These are phyloP conservation scores for Fratercula arctica DNA, from an alignment of 2,797 vertebrate species.

Conservation along the genomic window DNA sequence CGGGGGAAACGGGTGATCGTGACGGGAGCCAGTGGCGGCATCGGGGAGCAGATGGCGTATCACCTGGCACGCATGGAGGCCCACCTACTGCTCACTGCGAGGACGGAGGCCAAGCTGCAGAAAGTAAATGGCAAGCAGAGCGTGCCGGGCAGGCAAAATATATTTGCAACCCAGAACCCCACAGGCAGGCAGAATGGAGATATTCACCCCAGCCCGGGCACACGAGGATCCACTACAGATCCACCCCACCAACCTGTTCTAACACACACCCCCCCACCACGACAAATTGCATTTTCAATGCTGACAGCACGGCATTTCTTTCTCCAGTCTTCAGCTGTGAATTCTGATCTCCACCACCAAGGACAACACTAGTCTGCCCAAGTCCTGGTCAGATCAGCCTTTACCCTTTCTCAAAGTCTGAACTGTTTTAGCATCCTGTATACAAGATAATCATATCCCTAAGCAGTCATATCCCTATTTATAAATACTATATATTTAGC, in stretches of 20 bases:
- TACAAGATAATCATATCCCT: background rate
- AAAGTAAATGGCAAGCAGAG: slow-evolving; percentile 56
- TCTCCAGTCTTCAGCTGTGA: background rate
- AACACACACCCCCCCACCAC: background rate
- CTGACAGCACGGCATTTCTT: background rate
- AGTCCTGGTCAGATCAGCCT: background rate
- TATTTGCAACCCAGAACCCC: background rate
- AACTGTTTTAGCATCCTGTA: background rate
- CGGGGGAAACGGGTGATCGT: slow-evolving; percentile 75
- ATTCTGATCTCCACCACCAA: background rate
- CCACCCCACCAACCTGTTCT: background rate
- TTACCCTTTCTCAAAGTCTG: background rate
- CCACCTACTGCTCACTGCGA: slow-evolving; percentile 72
- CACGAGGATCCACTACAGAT: fast-evolving
- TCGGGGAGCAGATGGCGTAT: slow-evolving; percentile 77
- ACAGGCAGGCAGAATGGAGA: background rate
- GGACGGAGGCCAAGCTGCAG: slow-evolving; percentile 66
- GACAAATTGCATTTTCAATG: background rate
- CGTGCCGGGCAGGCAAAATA: fast-evolving
- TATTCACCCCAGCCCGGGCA: fast-evolving
- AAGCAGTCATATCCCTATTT: background rate
- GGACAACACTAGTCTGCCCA: background rate
- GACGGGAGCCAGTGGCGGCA: slow-evolving; percentile 77
- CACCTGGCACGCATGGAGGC: slow-evolving; percentile 76
- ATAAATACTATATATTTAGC: background rate